Conservation (phyloP, 1,140 invertebrate genomes). For the Orius laevigatus region DNA sequence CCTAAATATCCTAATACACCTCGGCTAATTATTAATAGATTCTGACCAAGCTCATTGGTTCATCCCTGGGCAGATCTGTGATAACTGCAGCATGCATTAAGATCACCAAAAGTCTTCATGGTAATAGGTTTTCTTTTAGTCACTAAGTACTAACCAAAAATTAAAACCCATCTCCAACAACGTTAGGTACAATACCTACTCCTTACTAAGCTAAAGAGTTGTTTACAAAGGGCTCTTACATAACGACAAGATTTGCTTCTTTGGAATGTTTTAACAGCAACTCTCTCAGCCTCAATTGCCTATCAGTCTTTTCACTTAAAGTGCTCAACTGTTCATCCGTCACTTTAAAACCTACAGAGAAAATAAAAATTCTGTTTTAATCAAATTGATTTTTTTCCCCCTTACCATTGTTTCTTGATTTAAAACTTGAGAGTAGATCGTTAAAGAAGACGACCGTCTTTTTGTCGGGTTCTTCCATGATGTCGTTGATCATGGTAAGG, state of each 20-base stretch:
- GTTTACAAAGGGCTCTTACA: too few relatives aligned
- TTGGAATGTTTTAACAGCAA: slow-evolving; percentile 65
- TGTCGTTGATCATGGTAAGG: slow-evolving; percentile 75
- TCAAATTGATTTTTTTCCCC: slow-evolving; percentile 25
- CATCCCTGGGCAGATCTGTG: too few relatives aligned
- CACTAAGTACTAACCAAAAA: too few relatives aligned
- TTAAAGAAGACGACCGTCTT: slow-evolving; percentile 56
- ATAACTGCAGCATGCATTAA: too few relatives aligned
- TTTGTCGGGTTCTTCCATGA: slow-evolving; percentile 49
- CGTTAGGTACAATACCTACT: too few relatives aligned
- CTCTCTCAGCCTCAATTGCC: slow-evolving; percentile 71
- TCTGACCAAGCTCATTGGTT: too few relatives aligned
- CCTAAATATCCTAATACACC: too few relatives aligned
- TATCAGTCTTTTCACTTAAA: slow-evolving; percentile 69
- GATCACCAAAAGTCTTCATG: too few relatives aligned
- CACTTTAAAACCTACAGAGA: slow-evolving; percentile 40
- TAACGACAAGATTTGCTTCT: slow-evolving; percentile 68
- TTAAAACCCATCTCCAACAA: too few relatives aligned
- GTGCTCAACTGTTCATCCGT: slow-evolving; percentile 55
- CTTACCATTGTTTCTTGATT: slow-evolving; percentile 28
- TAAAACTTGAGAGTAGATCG: slow-evolving; percentile 49
- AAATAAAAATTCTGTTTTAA: not conserved
- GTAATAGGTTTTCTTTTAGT: too few relatives aligned
- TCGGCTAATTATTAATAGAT: too few relatives aligned
- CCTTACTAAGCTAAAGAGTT: too few relatives aligned